These are phyloP conservation scores for Drosophila cracens DNA, from an alignment of 2,888 invertebrate genomes.

Conservation along the genomic window DNA sequence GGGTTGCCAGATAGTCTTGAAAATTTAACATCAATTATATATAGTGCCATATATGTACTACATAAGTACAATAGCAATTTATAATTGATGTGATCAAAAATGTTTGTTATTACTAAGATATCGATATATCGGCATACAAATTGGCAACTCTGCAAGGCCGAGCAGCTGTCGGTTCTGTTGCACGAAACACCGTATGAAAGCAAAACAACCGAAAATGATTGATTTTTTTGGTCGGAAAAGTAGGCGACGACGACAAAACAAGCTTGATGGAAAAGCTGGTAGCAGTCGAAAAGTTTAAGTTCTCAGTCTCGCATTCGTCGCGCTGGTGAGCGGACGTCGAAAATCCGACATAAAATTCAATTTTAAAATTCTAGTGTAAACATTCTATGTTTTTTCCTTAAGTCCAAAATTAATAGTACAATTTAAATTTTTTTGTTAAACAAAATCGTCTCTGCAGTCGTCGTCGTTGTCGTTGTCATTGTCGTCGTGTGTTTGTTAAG, in stretches of 20 bases:
- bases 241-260: conserved; percentile 58
- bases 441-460: conserved; percentile 10
- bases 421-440: conserved; percentile 40
- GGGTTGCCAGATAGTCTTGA: conserved; percentile 58
- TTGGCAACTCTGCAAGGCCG: conserved; percentile 63
- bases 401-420: conserved; percentile 56
- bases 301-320: conserved; percentile 73
- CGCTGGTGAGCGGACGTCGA: conserved; percentile 73
- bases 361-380: conserved; percentile 67
- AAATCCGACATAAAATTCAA: conserved; percentile 35
- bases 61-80: background rate
- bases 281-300: conserved; percentile 53
- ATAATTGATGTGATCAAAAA: background rate
- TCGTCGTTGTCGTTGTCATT: background rate
- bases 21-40: conserved; percentile 9
- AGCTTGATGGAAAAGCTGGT: conserved; percentile 49
- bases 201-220: conserved; percentile 79
- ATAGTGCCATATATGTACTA: conserved; percentile 9
- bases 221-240: conserved; percentile 80
- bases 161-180: conserved; percentile 57
- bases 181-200: conserved; percentile 70
- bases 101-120: conserved; percentile 20
- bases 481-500: conserved; percentile 28
- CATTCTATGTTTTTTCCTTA: conserved; percentile 46
- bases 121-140: conserved; percentile 56